Evolutionary conservation across 1,140 invertebrate species (phyloP).

Genomic region (Trichoplusia ni): DNA sequence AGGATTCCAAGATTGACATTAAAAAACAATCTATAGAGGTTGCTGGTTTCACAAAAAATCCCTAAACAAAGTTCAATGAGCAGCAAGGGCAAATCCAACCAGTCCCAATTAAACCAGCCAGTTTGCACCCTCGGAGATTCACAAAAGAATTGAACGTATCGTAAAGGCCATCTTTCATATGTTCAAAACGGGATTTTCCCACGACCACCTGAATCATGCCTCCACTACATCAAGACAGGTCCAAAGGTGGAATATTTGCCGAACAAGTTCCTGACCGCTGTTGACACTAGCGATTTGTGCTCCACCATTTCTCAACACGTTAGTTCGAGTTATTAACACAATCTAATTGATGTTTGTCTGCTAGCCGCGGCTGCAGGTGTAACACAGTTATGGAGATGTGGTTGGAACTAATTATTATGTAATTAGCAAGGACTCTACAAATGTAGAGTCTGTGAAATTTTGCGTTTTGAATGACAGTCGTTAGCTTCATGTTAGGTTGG

Average conservation of each 20-base stretch:
- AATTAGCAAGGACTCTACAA: no score
- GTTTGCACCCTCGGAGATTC: no score
- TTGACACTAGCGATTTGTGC: constrained; percentile 60
- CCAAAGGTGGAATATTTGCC: constrained; percentile 57
- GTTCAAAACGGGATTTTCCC: no score
- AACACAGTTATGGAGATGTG: not conserved
- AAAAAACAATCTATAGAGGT: no score
- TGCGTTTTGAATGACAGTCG: no score
- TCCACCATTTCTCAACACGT: constrained; percentile 40
- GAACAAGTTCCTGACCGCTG: constrained; percentile 65
- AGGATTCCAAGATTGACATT: no score
- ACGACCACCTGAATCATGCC: constrained; percentile 29
- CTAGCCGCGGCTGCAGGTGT: not conserved
- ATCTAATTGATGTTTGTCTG: constrained; percentile 60
- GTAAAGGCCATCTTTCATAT: no score
- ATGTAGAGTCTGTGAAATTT: no score
- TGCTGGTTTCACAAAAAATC: not conserved
- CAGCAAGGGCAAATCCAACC: no score
- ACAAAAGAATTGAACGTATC: no score
- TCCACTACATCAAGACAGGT: constrained; percentile 44
- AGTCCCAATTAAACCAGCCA: no score
- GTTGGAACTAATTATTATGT: not conserved
- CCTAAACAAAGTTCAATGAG: not conserved
- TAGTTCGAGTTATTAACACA: constrained; percentile 62
- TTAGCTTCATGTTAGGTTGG: no score